Conservation (phyloP, 2,113 vertebrate genomes). For the Corythornis vintsioides region DNA sequence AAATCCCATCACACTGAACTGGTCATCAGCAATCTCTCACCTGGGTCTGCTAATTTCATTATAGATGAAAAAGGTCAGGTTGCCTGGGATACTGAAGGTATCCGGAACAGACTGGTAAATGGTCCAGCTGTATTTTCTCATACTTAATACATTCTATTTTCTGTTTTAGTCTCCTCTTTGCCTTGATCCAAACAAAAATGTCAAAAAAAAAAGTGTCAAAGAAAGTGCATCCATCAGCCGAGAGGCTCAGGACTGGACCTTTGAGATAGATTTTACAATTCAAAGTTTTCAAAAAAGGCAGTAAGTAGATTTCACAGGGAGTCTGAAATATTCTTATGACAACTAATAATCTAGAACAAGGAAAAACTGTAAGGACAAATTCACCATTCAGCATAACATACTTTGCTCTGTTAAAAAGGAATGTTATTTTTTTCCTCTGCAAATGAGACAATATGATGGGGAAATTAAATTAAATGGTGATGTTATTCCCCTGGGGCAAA, state of each 20-base stretch:
- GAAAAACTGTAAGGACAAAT: constrained; percentile 62
- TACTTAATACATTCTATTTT: not conserved
- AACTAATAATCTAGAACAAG: constrained; percentile 65
- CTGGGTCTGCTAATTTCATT: constrained; percentile 33
- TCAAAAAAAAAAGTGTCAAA: not conserved
- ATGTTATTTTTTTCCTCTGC: constrained; percentile 74
- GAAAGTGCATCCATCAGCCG: not conserved
- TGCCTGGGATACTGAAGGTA: constrained; percentile 11
- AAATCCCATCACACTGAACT: constrained; percentile 20
- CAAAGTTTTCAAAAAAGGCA: constrained; percentile 35
- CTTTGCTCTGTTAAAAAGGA: constrained; percentile 72
- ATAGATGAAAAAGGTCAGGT: constrained; percentile 3
- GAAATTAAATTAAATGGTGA: constrained; percentile 86
- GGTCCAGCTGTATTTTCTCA: not conserved
- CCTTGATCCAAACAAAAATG: not conserved
- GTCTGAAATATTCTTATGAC: constrained; percentile 61
- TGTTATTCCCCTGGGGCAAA: constrained; percentile 83
- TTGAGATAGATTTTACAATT: not conserved
- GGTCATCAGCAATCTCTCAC: not conserved
- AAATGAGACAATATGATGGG: constrained; percentile 84
- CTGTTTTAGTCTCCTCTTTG: not conserved
- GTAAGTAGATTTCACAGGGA: constrained; percentile 10
- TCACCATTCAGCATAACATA: constrained; percentile 60
- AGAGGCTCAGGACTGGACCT: not conserved
- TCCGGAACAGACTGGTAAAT: not conserved